Percentiles rank a stretch among this genome's conserved stretches.
phyloP scores from a whole-genome alignment of 1,140 invertebrate genomes.

The Samia ricini region DNA sequence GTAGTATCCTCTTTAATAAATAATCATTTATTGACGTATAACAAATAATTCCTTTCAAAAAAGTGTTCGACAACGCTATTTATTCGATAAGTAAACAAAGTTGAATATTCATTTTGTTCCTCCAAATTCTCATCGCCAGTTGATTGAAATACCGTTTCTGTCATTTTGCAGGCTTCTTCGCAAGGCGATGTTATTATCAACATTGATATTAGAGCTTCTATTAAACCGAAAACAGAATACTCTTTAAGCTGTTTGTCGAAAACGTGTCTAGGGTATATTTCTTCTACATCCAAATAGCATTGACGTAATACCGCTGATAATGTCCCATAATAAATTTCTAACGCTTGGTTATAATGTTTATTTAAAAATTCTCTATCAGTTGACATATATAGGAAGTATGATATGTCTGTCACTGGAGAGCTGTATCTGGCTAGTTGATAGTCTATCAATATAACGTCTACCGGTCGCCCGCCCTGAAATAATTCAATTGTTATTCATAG shows the following conservation, averaged over 20 bases:
- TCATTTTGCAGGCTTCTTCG: slow-evolving; percentile 56
- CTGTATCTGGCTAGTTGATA: slow-evolving; percentile 78
- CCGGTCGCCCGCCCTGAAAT: slow-evolving; percentile 45
- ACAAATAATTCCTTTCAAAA: slow-evolving; percentile 46
- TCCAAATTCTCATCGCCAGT: slow-evolving; percentile 29
- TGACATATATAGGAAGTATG: slow-evolving; percentile 79
- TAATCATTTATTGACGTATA: background rate
- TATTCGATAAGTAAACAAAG: slow-evolving; percentile 45
- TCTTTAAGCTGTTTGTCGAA: slow-evolving; percentile 57
- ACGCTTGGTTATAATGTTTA: slow-evolving; percentile 65
- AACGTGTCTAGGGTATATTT: slow-evolving; percentile 65
- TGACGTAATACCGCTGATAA: slow-evolving; percentile 57
- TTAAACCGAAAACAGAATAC: slow-evolving; percentile 54
- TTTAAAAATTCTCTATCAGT: slow-evolving; percentile 71
- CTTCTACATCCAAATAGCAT: slow-evolving; percentile 58
- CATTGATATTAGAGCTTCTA: slow-evolving; percentile 61
- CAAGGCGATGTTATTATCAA: slow-evolving; percentile 56
- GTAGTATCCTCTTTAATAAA: background rate
- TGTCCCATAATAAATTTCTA: slow-evolving; percentile 79
- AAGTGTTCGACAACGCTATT: slow-evolving; percentile 54
- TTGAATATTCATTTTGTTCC: slow-evolving; percentile 32
- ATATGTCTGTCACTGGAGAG: slow-evolving; percentile 79
- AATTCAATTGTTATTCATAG: background rate
- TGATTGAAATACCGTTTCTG: slow-evolving; percentile 44
- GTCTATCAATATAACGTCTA: slow-evolving; percentile 76